These are phyloP conservation scores for Oxytorus armatus DNA, from an alignment of 2,888 invertebrate species.

Conservation along the genomic window DNA sequence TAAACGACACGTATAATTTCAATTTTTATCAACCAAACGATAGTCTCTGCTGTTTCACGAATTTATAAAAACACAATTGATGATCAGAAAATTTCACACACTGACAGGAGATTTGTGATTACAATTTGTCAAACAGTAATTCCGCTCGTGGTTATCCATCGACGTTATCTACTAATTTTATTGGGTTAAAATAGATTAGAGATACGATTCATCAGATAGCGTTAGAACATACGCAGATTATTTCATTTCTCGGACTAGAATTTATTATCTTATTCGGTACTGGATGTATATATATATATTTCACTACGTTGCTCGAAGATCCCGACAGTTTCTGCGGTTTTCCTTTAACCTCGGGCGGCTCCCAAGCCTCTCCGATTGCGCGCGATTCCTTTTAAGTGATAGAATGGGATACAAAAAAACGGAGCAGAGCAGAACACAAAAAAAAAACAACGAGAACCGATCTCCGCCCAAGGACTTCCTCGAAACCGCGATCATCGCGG, in stretches of 20 bases:
- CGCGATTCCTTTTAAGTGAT: constrained; percentile 32
- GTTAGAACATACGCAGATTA: constrained; percentile 9
- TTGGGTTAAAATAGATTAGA: background rate
- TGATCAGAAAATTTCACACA: too few species aligned
- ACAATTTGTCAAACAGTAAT: too few species aligned
- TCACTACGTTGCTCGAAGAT: constrained; percentile 6
- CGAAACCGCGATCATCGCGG: constrained; percentile 56
- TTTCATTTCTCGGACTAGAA: constrained; percentile 7
- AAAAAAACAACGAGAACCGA: constrained; percentile 14
- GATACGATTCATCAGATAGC: constrained; percentile 1
- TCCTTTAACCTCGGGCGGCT: constrained; percentile 27
- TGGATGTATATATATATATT: too few species aligned
- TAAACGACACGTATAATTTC: too few species aligned
- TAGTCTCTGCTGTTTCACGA: too few species aligned
- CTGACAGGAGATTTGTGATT: too few species aligned
- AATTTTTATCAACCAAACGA: too few species aligned
- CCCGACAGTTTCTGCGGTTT: constrained; percentile 37
- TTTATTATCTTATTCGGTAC: background rate
- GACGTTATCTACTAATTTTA: too few species aligned
- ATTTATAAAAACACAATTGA: too few species aligned
- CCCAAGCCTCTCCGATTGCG: constrained; percentile 36
- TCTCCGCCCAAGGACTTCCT: constrained; percentile 66
- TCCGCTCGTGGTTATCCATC: too few species aligned
- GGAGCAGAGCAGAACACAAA: background rate
- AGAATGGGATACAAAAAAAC: constrained; percentile 16